Conservation (phyloP, 2,797 vertebrate genomes). For the Mormyrops attenuatus region DNA sequence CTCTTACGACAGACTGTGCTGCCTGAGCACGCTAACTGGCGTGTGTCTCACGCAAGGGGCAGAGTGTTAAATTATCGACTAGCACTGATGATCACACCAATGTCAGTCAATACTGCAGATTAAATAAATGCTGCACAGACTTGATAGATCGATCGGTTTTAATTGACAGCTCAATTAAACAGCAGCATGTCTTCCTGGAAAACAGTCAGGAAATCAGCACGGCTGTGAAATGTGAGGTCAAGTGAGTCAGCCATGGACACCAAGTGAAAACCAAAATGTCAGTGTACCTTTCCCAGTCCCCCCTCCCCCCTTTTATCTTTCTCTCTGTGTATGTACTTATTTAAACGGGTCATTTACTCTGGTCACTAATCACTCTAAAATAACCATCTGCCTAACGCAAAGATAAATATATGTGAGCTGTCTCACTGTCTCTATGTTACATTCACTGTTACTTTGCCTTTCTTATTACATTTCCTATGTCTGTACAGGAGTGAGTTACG, state of each 20-base stretch:
- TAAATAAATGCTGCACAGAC: background rate
- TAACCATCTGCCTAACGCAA: slow-evolving; percentile 29
- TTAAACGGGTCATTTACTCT: slow-evolving; percentile 60
- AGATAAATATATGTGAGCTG: background rate
- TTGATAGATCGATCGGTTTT: background rate
- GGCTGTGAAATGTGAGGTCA: background rate
- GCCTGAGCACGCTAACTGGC: background rate
- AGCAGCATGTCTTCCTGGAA: background rate
- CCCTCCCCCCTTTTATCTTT: slow-evolving; percentile 23
- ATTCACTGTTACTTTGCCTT: background rate
- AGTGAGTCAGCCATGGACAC: background rate
- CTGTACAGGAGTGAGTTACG: background rate
- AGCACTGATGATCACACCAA: background rate
- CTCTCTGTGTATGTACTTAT: slow-evolving; percentile 63
- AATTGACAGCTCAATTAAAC: background rate
- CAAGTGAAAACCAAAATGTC: background rate
- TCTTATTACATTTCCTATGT: background rate
- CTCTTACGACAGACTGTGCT: background rate
- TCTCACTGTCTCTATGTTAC: background rate
- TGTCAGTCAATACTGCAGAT: background rate
- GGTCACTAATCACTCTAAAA: slow-evolving; percentile 56
- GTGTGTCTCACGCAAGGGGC: background rate
- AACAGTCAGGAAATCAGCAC: background rate
- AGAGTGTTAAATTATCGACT: background rate
- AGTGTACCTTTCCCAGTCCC: background rate